Conservation (phyloP, 1,140 invertebrate genomes). For the Leptestheria dahalacensis region DNA sequence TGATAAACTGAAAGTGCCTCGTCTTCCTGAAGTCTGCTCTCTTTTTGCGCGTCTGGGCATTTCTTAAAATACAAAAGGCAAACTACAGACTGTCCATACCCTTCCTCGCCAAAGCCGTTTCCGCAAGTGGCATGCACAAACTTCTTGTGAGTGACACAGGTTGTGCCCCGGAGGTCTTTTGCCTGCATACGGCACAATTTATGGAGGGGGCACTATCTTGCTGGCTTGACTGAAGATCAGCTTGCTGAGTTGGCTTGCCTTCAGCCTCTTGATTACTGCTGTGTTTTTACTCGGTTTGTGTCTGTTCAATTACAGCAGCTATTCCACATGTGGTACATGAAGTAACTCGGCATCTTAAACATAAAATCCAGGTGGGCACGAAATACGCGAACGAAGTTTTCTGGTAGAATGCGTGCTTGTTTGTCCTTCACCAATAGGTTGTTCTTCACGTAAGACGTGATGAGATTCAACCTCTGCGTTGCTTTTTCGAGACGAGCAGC, state of each 20-base stretch:
- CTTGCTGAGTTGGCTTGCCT: background rate
- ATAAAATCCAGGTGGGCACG: background rate
- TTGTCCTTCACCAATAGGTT: background rate
- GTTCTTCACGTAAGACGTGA: background rate
- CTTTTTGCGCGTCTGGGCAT: background rate
- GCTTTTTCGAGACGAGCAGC: background rate
- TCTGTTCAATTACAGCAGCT: no score
- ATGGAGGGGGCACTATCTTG: no score
- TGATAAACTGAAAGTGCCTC: background rate
- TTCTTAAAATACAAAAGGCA: no score
- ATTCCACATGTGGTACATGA: background rate
- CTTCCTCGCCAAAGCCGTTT: no score
- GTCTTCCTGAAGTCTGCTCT: background rate
- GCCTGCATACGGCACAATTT: no score
- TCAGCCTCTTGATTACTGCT: background rate
- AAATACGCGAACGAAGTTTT: background rate
- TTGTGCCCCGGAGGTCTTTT: no score
- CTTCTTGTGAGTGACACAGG: no score
- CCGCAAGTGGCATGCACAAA: no score
- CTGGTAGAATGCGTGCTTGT: background rate
- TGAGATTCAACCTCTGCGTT: background rate
- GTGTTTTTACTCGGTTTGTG: background rate
- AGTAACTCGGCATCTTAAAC: background rate
- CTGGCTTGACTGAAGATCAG: no score
- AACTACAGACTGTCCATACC: no score